Conservation (phyloP, 2,113 vertebrate species). For the Thunnus thynnus region DNA sequence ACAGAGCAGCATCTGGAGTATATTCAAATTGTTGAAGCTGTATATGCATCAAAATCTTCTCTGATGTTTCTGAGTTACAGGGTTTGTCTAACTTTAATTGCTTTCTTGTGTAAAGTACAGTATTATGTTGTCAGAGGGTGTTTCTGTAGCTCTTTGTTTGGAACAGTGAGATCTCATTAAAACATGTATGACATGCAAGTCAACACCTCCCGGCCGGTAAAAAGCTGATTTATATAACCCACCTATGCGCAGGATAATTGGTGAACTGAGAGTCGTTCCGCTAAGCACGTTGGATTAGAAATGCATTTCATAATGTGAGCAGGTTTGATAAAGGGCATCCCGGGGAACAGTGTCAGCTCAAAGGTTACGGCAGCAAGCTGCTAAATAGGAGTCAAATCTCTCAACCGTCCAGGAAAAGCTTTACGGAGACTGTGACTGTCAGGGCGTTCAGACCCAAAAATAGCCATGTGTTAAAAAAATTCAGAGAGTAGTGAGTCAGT, state of each 20-base stretch:
- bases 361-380: not conserved
- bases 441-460: too few relatives aligned
- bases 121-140: too few relatives aligned
- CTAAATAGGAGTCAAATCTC: not conserved
- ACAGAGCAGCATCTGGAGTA: too few relatives aligned
- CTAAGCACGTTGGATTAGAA: slow-evolving; percentile 16
- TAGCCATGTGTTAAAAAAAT: too few relatives aligned
- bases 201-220: not conserved
- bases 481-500: too few relatives aligned
- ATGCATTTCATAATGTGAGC: not conserved
- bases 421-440: too few relatives aligned
- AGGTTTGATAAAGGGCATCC: not conserved
- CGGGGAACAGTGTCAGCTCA: not conserved
- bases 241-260: not conserved
- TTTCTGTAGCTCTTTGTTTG: too few relatives aligned
- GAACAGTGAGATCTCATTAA: not conserved
- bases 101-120: too few relatives aligned
- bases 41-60: too few relatives aligned
- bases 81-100: too few relatives aligned
- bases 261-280: slow-evolving; percentile 11
- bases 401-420: not conserved
- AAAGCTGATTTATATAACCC: not conserved
- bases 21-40: too few relatives aligned
- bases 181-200: not conserved
- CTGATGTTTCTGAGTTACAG: too few relatives aligned